Percentiles rank a stretch among this genome's conserved stretches.
These are phyloP conservation scores for Brachyistius frenatus DNA, from an alignment of 2,113 vertebrate genomes.

Conservation along the genomic window DNA sequence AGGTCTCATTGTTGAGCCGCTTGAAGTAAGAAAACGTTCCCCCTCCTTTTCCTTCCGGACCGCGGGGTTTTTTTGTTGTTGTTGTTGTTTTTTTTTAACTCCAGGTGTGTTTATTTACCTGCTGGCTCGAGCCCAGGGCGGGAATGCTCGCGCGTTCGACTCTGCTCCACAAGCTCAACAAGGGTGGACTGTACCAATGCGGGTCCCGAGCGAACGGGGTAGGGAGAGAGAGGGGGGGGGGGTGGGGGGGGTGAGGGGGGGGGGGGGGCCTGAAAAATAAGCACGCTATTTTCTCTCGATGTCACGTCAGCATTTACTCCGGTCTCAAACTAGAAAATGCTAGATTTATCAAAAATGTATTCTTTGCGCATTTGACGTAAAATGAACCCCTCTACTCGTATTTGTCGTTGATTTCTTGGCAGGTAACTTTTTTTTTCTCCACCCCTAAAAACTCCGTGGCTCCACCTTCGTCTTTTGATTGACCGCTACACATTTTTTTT, in stretches of 20 bases:
- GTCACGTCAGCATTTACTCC: background rate
- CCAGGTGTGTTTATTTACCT: slow-evolving; percentile 66
- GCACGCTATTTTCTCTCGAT: background rate
- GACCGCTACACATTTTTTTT: slow-evolving; percentile 75
- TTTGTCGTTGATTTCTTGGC: rapidly evolving
- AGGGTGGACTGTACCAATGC: slow-evolving; percentile 75
- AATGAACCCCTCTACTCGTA: rapidly evolving
- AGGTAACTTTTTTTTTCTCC: background rate
- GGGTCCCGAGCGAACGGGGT: background rate
- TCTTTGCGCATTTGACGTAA: rapidly evolving
- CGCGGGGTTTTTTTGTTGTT: too few species aligned
- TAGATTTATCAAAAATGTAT: rapidly evolving
- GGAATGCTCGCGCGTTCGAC: slow-evolving; percentile 50
- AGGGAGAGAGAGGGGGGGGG: too few species aligned
- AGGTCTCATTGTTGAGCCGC: background rate
- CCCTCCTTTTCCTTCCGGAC: too few species aligned
- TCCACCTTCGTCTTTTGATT: slow-evolving; percentile 70
- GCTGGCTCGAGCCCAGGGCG: slow-evolving; percentile 23
- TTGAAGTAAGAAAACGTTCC: too few species aligned
- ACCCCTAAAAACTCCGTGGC: slow-evolving; percentile 36
- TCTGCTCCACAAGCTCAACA: slow-evolving; percentile 57
- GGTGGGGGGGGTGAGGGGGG: background rate
- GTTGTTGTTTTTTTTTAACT: background rate
- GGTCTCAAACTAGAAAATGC: background rate
- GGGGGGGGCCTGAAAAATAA: background rate